Conservation (phyloP, 2,888 invertebrate species). For the Pedicia rivosa region DNA sequence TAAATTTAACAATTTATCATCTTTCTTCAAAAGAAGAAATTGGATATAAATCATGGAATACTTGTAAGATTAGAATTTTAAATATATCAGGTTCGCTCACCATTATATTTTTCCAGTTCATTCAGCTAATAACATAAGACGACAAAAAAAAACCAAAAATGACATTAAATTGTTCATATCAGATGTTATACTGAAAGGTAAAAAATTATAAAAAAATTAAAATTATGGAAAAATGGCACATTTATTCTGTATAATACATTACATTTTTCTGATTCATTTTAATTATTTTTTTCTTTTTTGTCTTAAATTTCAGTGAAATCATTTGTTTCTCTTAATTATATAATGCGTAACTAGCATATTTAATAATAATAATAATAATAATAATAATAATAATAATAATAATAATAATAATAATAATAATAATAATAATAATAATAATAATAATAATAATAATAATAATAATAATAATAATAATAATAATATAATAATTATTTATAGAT, state of each 20-base stretch:
- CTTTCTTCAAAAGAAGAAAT: too few relatives aligned
- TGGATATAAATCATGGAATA: not conserved
- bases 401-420: not conserved
- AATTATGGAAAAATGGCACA: conserved; percentile 15
- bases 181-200: too few relatives aligned
- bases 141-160: too few relatives aligned
- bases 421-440: not conserved
- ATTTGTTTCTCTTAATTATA: too few relatives aligned
- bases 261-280: conserved; percentile 7
- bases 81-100: too few relatives aligned
- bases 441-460: conserved; percentile 6
- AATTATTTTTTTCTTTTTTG: conserved; percentile 9
- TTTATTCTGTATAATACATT: conserved; percentile 13
- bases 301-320: too few relatives aligned
- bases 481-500: too few relatives aligned
- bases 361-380: conserved; percentile 1
- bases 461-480: conserved; percentile 5
- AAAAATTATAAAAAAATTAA: not conserved
- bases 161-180: too few relatives aligned
- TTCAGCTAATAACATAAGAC: too few relatives aligned
- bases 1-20: not conserved
- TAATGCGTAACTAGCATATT: too few relatives aligned
- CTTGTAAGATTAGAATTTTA: not conserved
- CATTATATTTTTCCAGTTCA: too few relatives aligned
- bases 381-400: not conserved